These are phyloP conservation scores for Eucriotettix oculatus DNA, from an alignment of 2,888 invertebrate genomes.

Conservation along the genomic window DNA sequence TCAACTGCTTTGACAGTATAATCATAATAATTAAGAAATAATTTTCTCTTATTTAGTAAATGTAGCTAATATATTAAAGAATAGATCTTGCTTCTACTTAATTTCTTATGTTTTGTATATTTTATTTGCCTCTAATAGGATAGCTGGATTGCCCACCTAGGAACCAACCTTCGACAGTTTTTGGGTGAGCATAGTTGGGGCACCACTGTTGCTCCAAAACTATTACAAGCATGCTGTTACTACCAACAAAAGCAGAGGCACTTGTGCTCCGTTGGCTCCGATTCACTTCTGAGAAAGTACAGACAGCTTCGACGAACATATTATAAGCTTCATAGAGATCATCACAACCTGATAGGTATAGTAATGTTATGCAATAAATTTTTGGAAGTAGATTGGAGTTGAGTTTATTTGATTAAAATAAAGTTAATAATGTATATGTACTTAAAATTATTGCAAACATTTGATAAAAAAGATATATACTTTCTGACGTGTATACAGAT, in stretches of 20 bases:
- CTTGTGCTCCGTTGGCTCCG: no score
- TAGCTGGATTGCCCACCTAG: constrained; percentile 7
- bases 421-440: no score
- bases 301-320: neutral
- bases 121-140: constrained; percentile 1
- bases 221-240: neutral
- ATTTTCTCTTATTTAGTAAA: no score
- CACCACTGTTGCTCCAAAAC: constrained; percentile 4
- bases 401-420: no score
- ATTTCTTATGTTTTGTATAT: neutral
- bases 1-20: no score
- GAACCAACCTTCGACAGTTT: constrained; percentile 6
- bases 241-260: no score
- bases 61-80: no score
- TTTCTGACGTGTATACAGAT: no score
- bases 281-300: neutral
- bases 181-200: constrained; percentile 9
- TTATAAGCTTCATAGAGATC: neutral
- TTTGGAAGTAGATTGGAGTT: neutral
- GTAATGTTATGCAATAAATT: neutral
- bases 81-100: no score
- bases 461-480: no score
- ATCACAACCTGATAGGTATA: neutral
- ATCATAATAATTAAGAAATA: no score
- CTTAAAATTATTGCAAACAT: no score